phyloP scores from a whole-genome alignment of 2,797 vertebrate species.

The Vipera ursinii region DNA sequence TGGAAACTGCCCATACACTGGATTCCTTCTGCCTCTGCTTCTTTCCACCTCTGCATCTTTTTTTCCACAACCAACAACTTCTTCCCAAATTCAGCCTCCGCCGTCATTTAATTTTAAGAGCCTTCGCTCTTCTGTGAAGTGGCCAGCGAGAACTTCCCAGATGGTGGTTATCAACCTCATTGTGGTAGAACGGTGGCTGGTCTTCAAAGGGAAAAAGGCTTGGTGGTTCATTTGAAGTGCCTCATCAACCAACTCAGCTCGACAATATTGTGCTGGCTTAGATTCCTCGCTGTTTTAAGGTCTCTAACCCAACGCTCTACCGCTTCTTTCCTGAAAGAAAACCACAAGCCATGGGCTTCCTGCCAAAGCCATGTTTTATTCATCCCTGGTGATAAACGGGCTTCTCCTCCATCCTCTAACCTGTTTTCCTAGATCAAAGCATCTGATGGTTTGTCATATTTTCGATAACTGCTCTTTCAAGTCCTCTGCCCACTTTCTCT shows the following conservation, averaged over 20 bases:
- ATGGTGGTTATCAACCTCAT: not conserved
- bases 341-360: not conserved
- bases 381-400: not conserved
- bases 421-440: constrained; percentile 7
- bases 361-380: constrained; percentile 1
- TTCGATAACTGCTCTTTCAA: constrained; percentile 7
- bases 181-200: not conserved
- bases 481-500: not conserved
- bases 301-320: not conserved
- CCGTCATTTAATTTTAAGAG: not conserved
- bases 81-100: not conserved
- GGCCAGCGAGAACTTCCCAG: not conserved
- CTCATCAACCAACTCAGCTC: not conserved
- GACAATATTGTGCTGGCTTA: not conserved
- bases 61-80: not conserved
- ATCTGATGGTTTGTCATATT: constrained; percentile 16
- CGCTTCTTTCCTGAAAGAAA: not conserved
- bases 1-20: not conserved
- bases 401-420: not conserved
- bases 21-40: not conserved
- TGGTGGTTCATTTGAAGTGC: not conserved
- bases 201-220: not conserved
- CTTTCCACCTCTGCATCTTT: not conserved
- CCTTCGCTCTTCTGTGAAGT: not conserved
- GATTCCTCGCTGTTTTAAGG: not conserved